Base-by-base conservation (phyloP, 1,140 invertebrate species). In the Hypothenemus hampei region DNA sequence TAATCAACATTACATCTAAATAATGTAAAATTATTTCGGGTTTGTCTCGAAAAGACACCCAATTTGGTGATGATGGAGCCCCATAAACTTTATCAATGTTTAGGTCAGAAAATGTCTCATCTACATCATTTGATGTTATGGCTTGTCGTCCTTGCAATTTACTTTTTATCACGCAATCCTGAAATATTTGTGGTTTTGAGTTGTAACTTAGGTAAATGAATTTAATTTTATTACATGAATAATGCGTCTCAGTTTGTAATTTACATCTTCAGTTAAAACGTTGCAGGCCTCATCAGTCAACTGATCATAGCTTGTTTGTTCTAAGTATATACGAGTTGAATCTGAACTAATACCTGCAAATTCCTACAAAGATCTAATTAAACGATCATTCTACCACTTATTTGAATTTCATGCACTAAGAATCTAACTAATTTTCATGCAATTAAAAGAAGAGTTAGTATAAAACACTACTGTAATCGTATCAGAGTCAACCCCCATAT, bases 161-260 rank as follows among this genome's bases (percentile, higher is more conserved):
- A 4, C 67, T 65, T 61, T 65, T 68, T 31, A 67, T 50, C 26
- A 67, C 39, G 10, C 66, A 63, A 51, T 69, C 62, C 69, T 70
- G n/a, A n/a, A n/a, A n/a, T n/a, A n/a, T n/a, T n/a, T n/a, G n/a
- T n/a, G n/a, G n/a, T n/a, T n/a, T n/a, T n/a, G n/a, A n/a, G n/a
- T n/a, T 29, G 11, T 11, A 29, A 29, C 6, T 29, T 29, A 29
- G 1, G 26, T 31, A 11, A 31, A n/a, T n/a, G 29, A 21, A 24
- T 33, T n/a, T n/a, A 19, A 40, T 26, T 16, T 50, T 63, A 65
- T 58, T 62, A 70, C 69, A 62, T 68, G 60, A 35, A 70, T 67
- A 40, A 70, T 65, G 37, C 65, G 61, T n/a, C 69, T 41, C n/a
- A 70, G 51, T 52, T 68, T 69, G 54, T 70, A 69, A 57, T 68